Conservation (phyloP, 2,888 invertebrate species). For the Leptinotarsa juncta region DNA sequence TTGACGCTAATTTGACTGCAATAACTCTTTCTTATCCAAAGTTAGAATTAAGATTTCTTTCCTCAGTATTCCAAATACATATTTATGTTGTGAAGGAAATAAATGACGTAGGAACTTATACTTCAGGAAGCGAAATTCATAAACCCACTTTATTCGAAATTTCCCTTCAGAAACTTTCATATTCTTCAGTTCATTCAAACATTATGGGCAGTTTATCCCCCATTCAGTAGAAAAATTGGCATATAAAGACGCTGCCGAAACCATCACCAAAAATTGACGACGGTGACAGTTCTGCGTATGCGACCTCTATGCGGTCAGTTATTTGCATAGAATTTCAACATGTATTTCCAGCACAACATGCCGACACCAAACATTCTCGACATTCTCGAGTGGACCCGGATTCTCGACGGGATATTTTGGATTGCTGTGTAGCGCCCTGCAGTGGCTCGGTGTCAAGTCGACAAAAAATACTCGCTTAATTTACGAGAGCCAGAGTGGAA, state of each 20-base stretch:
- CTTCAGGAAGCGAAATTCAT: too few relatives aligned
- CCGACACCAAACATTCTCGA: conserved; percentile 44
- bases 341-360: conserved; percentile 46
- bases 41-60: too few relatives aligned
- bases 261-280: not conserved
- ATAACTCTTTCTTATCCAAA: too few relatives aligned
- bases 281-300: not conserved
- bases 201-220: not conserved
- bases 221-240: not conserved
- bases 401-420: conserved; percentile 45
- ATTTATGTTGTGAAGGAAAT: too few relatives aligned
- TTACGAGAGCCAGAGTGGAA: conserved; percentile 13
- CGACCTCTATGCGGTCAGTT: conserved; percentile 29
- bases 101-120: too few relatives aligned
- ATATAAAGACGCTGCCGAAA: not conserved
- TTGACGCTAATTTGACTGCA: too few relatives aligned
- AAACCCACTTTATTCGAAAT: too few relatives aligned
- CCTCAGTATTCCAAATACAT: too few relatives aligned
- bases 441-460: conserved; percentile 31
- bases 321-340: conserved; percentile 43
- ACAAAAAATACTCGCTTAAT: conserved; percentile 15
- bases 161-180: too few relatives aligned
- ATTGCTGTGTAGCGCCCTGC: conserved; percentile 41
- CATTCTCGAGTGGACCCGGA: conserved; percentile 46
- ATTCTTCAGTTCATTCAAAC: not conserved